These are phyloP conservation scores for Synanthedon tipuliformis DNA, from an alignment of 2,888 invertebrate species.

Conservation along the genomic window DNA sequence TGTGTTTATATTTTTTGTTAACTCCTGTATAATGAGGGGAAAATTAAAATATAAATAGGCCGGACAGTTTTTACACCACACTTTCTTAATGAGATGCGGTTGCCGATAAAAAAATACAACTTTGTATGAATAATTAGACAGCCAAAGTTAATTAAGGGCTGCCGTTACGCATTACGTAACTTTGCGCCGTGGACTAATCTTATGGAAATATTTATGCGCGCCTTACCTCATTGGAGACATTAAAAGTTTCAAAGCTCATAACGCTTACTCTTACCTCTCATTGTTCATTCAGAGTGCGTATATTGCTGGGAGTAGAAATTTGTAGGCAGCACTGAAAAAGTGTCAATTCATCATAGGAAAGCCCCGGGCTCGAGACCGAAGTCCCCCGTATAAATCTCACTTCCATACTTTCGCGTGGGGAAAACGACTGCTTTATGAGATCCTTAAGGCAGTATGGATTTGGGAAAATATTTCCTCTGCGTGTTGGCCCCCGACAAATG, in stretches of 20 bases:
- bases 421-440: constrained; percentile 70
- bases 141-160: constrained; percentile 33
- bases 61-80: constrained; percentile 4
- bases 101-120: constrained; percentile 12
- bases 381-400: constrained; percentile 69
- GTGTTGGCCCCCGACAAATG: constrained; percentile 67
- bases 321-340: constrained; percentile 65
- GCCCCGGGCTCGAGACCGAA: constrained; percentile 61
- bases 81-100: constrained; percentile 2
- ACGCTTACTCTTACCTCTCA: constrained; percentile 53
- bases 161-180: constrained; percentile 30
- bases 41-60: constrained; percentile 32
- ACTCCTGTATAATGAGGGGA: constrained; percentile 28
- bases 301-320: constrained; percentile 60
- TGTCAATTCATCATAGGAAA: constrained; percentile 70
- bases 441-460: constrained; percentile 72
- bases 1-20: constrained; percentile 51
- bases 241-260: constrained; percentile 62
- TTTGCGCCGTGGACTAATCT: constrained; percentile 52
- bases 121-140: constrained; percentile 13
- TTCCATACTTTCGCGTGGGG: constrained; percentile 69
- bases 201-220: constrained; percentile 50
- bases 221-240: constrained; percentile 63
- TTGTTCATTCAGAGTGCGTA: constrained; percentile 66
- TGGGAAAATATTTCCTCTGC: constrained; percentile 69